Base-by-base conservation (phyloP, 2,113 vertebrate species). In the Labrus mixtus region DNA sequence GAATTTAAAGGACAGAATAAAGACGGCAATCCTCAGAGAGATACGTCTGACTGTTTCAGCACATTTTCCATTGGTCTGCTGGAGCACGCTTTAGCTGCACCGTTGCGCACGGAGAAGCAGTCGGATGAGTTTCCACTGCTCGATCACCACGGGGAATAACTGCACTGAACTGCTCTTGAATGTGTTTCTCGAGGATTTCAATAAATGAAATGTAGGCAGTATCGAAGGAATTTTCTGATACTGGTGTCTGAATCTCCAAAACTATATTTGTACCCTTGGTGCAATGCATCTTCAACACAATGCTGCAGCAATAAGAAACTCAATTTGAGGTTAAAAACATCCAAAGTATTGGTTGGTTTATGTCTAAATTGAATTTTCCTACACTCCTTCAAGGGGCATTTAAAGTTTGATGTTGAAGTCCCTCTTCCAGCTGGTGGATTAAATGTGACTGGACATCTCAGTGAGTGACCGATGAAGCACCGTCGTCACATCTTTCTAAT, bases 51-150 rank as follows among this genome's bases (percentile, higher is more conserved):
- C n/a, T 3, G 10, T 22, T 43, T 43, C 23, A 9, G 45, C 58
- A 10, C 36, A 15, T 6, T 57, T n/a, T 64, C 37, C 43, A 39
- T 16, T 13, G 53, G 37, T 8, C 53, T 58, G 68, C 23, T 13
- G 9, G 11, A 41, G 58, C 59, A n/a, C 1, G 43, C 43, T 66
- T 75, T 67, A 48, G 13, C n/a, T 1, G 63, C 29, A 53, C 51
- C 72, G 68, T 2, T 39, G 54, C 70, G 50, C 45, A 57, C 62
- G 41, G 69, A 75, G 62, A 75, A 8, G 59, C 25, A 62, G 65
- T 72, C 74, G 74, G n/a, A 76, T 68, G 58, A 11, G 33, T 56
- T 73, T 73, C 63, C 65, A 57, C 56, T 76, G 58, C 46, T 68
- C 51, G 61, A 45, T 74, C 36, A 57, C 69, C 3, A 4, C 7